phyloP scores from a whole-genome alignment of 2,888 invertebrate genomes.

The Harpagoxenus sublaevis region DNA sequence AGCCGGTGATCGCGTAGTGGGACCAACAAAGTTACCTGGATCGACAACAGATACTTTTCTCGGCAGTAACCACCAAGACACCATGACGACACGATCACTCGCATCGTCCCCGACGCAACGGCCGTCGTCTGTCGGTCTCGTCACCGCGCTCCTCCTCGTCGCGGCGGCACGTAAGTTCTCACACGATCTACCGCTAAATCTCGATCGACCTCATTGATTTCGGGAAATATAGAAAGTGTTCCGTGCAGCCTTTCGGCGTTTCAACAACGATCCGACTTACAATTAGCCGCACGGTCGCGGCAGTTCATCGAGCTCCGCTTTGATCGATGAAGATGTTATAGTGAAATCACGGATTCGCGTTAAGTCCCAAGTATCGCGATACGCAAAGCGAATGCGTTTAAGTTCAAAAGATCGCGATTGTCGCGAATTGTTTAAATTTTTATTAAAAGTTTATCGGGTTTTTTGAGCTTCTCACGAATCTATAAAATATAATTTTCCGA shows the following conservation, averaged over 20 bases:
- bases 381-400: background rate
- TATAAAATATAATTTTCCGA: background rate
- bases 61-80: constrained; percentile 85
- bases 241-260: background rate
- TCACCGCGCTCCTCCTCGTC: constrained; percentile 78
- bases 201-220: background rate
- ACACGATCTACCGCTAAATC: background rate
- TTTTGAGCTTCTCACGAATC: background rate
- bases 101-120: constrained; percentile 77
- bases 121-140: constrained; percentile 75
- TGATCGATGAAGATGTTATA: background rate
- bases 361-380: background rate
- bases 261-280: background rate
- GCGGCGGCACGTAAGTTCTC: constrained; percentile 82
- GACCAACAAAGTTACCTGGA: constrained; percentile 82
- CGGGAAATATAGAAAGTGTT: background rate
- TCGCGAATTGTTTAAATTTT: background rate
- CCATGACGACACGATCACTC: constrained; percentile 85
- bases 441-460: background rate
- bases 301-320: background rate
- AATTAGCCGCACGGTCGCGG: no score
- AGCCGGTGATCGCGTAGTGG: constrained; percentile 79
- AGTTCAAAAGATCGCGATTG: background rate
- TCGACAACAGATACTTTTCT: constrained; percentile 82
- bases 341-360: background rate